Evolutionary conservation across 2,888 invertebrate genomes (phyloP).

Genomic region (Cenopis cana): DNA sequence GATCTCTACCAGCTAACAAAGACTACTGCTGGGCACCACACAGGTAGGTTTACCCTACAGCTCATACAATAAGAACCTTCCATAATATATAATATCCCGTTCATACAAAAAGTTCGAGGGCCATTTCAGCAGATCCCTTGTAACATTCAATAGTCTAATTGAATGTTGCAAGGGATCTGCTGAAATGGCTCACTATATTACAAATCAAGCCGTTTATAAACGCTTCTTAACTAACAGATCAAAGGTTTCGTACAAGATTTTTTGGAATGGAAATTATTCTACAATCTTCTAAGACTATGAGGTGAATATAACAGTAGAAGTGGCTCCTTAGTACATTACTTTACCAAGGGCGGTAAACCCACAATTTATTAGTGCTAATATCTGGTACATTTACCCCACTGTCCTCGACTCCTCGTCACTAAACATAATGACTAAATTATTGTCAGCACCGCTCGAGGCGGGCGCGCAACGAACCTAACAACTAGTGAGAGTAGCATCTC

Average conservation of each 20-base stretch:
- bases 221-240: neutral
- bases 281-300: neutral
- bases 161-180: too few species aligned
- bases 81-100: neutral
- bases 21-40: neutral
- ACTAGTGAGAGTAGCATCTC: neutral
- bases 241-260: neutral
- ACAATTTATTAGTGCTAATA: neutral
- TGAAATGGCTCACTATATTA: neutral
- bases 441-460: neutral
- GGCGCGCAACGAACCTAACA: neutral
- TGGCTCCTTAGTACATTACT: neutral
- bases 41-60: neutral
- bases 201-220: neutral
- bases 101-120: neutral
- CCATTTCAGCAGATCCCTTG: neutral
- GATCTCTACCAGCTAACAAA: too few species aligned
- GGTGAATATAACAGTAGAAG: neutral
- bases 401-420: neutral
- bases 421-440: slow-evolving; percentile 16
- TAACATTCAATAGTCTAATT: too few species aligned
- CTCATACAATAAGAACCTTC: neutral
- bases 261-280: neutral
- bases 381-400: neutral
- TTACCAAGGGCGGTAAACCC: too few species aligned